Evolutionary conservation across 2,797 vertebrate genomes (phyloP), one percentile per base, ranked within the genome.

Genomic region (Clarias fuscus): DNA sequence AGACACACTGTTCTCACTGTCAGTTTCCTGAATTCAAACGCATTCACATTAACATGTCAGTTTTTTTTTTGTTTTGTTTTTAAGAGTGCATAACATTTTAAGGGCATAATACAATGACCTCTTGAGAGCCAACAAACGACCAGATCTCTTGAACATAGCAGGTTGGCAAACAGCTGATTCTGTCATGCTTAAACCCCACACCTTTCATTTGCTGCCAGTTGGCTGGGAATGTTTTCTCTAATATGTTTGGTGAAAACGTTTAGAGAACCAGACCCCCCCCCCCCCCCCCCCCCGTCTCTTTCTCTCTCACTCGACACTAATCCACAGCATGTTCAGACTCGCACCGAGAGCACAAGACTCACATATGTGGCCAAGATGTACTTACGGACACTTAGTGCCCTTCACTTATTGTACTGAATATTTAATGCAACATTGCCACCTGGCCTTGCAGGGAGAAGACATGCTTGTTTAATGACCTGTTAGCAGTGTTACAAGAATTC

Each of bases 261-360:
- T 37, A 43, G 30, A 84, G 77, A 84, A 61, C 56, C 71, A 86
- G 84, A 83, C 61, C 86, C 76, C 75, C 84, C 65, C 64, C 56
- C 64, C 56, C 86, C 70, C 58, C 78, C 37, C 56, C 70, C 67
- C 65, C 40, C 24, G n/a, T 77, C n/a, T 11, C n/a, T 56, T 7
- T 30, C 48, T n/a, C 15, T 20, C 58, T 37, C 75, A 10, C 75
- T 78, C 22, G 37, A 62, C 84, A 64, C 75, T 90, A 90, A 92
- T 89, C 90, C 90, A 85, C 75, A 64, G 84, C 90, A 85, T 89
- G 90, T 90, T 88, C 84, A 48, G 24, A 86, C 90, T 91, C 70
- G 78, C 84, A 62, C 56, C 27, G 85, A 86, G 85, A 89, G 62
- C 70, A 83, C 30, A 85, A 77, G 75, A 78, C 83, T 84, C 73